Conservation (phyloP, 2,797 vertebrate genomes). For the Myiotriccus ornatus region DNA sequence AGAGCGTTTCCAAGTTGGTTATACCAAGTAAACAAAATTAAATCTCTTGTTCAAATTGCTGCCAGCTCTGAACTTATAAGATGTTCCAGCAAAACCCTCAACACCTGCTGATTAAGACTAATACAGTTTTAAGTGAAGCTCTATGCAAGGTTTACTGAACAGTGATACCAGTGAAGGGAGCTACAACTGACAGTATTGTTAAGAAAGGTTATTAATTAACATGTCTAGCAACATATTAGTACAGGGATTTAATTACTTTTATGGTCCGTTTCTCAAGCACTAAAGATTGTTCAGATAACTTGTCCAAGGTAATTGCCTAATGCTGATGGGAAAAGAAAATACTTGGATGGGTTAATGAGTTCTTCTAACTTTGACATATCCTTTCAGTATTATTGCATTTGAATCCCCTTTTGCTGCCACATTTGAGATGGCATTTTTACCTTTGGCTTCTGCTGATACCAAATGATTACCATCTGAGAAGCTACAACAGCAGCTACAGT, state of each 20-base stretch:
- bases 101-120: not conserved
- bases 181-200: not conserved
- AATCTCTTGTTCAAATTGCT: not conserved
- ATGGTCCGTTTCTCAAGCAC: not conserved
- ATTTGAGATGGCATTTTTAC: not conserved
- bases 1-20: not conserved
- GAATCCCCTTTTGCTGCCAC: not conserved
- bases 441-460: not conserved
- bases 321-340: not conserved
- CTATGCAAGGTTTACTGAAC: not conserved
- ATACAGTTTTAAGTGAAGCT: not conserved
- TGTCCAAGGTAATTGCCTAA: not conserved
- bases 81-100: not conserved
- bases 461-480: not conserved
- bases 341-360: not conserved
- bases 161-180: not conserved
- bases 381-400: not conserved
- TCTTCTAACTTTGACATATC: not conserved
- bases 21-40: not conserved
- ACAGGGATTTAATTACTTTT: not conserved
- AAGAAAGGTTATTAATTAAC: constrained; percentile 20
- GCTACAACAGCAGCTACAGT: not conserved
- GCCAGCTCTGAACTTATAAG: not conserved
- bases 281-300: not conserved
- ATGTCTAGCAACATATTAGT: not conserved